Base-by-base conservation (phyloP, 2,888 invertebrate genomes). In the Stomorhina lunata region DNA sequence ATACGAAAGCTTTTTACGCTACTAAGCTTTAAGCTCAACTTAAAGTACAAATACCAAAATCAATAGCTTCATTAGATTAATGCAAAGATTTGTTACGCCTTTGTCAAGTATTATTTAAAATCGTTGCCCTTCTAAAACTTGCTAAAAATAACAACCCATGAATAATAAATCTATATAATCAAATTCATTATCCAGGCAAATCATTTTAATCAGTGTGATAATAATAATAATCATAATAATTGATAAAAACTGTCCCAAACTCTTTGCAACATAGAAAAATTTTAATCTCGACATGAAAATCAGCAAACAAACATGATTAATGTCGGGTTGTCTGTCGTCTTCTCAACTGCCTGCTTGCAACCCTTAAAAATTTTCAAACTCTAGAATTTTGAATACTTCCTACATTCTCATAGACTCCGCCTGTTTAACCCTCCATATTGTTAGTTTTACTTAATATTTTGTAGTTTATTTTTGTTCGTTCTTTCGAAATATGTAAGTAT, bases 281-380 rank as follows among this genome's bases (percentile, higher is more conserved):
- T 53, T 40, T 45, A 63, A 68, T 69, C 59, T 69, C 40, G 15
- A 48, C n/a, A 37, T 12, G n/a, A 68, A 66, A 80, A 80, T 66
- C 65, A 66, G 79, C 66, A 72, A 48, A 43, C 53, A 72, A n/a
- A 66, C 27, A 72, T 72, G 72, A 79, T 80, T 80, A 80, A 80
- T 80, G 68, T 32, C 53, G 10, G 34, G 61, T 50, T 29, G 45
- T 53, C 57, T 66, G 48, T 37, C 59, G 65, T 57, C 27, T 66
- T 10, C 15, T 15, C n/a, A 27, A n/a, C 40, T 50, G 43, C 27
- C 50, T 68, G 59, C 17, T 32, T 50, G 25, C 76, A 71, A 76
- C 80, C 80, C 80, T 59, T 71, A 80, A 80, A 57, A 57, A 27
- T 69, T 63, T 66, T 50, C 65, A 57, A 12, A 57, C 17, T 22